phyloP scores from a whole-genome alignment of 2,888 invertebrate species.

The Drosophila differens region DNA sequence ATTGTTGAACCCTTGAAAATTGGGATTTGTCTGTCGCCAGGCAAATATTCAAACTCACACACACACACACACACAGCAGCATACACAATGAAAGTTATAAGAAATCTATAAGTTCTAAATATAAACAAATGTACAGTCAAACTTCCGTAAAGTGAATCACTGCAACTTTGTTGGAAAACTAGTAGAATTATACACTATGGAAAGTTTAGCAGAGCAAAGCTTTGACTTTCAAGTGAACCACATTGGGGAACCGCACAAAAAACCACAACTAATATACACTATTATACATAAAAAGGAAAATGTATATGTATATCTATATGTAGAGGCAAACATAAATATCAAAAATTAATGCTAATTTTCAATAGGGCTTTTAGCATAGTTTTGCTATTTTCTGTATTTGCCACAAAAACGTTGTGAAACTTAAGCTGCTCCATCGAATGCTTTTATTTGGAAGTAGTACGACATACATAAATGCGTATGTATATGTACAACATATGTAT shows the following conservation, averaged over 20 bases:
- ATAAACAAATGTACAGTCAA: background rate
- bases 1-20: slow-evolving; percentile 62
- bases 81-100: slow-evolving; percentile 4
- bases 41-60: slow-evolving; percentile 7
- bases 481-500: background rate
- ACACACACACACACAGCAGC: background rate
- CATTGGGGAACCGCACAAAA: background rate
- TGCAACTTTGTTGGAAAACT: background rate
- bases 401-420: background rate
- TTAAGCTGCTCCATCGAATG: background rate
- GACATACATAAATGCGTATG: background rate
- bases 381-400: background rate
- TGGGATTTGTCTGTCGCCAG: slow-evolving; percentile 34
- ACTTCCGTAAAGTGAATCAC: background rate
- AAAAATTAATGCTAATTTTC: background rate
- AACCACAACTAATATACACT: background rate
- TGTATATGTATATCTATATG: background rate
- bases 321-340: background rate
- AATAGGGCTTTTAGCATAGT: background rate
- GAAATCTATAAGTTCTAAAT: background rate
- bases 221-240: background rate
- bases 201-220: background rate
- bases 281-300: background rate
- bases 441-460: background rate
- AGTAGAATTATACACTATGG: background rate